A percentile compares a stretch with the other conserved stretches of the same genome.
Conservation (phyloP, 2,888 invertebrate species). For the Cremastinae sp. region DNA sequence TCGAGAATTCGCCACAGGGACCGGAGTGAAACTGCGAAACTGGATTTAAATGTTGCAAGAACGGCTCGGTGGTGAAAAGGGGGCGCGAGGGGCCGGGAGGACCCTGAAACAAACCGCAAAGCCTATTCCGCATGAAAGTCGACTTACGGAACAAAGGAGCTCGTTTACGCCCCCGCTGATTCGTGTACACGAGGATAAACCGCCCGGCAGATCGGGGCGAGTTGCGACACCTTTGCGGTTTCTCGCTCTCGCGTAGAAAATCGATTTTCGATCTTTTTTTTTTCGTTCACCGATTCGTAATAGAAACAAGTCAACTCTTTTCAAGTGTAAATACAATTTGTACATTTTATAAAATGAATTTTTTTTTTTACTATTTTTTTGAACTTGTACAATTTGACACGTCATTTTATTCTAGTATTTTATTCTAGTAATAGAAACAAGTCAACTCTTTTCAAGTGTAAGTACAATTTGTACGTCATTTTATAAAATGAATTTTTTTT, state of each 20-base stretch:
- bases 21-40: constrained; percentile 37
- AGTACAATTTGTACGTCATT: too few relatives aligned
- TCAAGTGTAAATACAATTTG: too few relatives aligned
- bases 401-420: too few relatives aligned
- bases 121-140: constrained; percentile 55
- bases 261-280: too few relatives aligned
- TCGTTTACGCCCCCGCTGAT: constrained; percentile 51
- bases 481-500: too few relatives aligned
- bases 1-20: constrained; percentile 8
- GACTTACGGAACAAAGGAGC: constrained; percentile 55
- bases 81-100: not conserved
- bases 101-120: constrained; percentile 31
- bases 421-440: too few relatives aligned
- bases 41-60: constrained; percentile 42
- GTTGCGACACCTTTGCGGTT: too few relatives aligned
- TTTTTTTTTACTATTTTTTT: not conserved
- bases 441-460: too few relatives aligned
- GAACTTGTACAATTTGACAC: too few relatives aligned
- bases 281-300: too few relatives aligned
- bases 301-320: too few relatives aligned
- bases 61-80: not conserved
- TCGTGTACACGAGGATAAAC: constrained; percentile 6
- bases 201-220: not conserved
- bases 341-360: not conserved
- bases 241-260: too few relatives aligned